phyloP scores from a whole-genome alignment of 2,797 vertebrate genomes.

The Amblyopsis hoosieri region DNA sequence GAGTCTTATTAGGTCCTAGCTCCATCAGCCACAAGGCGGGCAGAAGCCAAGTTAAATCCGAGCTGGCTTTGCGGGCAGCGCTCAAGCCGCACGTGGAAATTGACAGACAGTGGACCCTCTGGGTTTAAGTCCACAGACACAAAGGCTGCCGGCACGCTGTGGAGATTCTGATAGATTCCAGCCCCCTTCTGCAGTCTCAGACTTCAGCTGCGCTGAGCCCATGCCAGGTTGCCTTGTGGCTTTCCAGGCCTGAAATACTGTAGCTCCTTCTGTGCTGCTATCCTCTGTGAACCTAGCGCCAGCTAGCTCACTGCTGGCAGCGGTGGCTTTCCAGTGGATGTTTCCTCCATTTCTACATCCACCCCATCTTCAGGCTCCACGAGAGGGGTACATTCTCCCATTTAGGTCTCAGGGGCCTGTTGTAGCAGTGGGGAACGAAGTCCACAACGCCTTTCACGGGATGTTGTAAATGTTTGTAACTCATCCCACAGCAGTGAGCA shows the following conservation, averaged over 20 bases:
- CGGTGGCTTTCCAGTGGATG: conserved; percentile 34
- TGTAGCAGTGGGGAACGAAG: conserved; percentile 4
- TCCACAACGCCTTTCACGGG: not conserved
- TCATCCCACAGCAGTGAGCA: conserved; percentile 16
- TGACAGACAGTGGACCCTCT: conserved; percentile 37
- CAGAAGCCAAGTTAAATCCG: conserved; percentile 40
- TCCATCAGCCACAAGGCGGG: conserved; percentile 9
- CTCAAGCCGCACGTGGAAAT: conserved; percentile 36
- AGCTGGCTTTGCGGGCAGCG: conserved; percentile 20
- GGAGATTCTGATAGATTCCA: conserved; percentile 34
- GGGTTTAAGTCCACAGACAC: conserved; percentile 22
- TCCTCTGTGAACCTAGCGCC: conserved; percentile 27
- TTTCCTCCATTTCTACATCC: conserved; percentile 42
- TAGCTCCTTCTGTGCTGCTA: conserved; percentile 44
- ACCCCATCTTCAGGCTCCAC: conserved; percentile 28
- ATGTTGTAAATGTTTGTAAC: not conserved
- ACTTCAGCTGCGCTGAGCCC: conserved; percentile 27
- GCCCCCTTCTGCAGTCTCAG: conserved; percentile 25
- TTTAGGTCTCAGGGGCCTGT: conserved; percentile 11
- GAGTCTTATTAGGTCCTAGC: conserved; percentile 9
- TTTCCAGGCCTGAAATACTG: conserved; percentile 43
- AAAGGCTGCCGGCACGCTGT: conserved; percentile 32
- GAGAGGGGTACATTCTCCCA: conserved; percentile 39
- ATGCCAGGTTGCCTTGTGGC: conserved; percentile 38
- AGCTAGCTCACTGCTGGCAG: conserved; percentile 23